These are phyloP conservation scores for Cebidichthys violaceus DNA, from an alignment of 2,113 vertebrate genomes.

Conservation along the genomic window DNA sequence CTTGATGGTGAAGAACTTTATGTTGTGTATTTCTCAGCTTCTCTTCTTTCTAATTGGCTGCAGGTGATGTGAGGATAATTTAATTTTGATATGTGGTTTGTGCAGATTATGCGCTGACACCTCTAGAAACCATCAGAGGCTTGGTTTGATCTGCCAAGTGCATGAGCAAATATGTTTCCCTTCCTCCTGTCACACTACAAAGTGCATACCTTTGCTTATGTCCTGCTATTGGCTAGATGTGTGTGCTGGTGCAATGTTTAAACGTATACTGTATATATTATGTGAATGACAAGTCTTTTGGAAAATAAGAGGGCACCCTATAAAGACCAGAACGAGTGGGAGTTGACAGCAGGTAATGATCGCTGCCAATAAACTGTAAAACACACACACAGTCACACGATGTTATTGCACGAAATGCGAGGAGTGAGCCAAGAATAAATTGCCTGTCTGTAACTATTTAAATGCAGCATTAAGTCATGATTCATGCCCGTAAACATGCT, in stretches of 20 bases:
- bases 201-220: not conserved
- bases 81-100: constrained; percentile 2
- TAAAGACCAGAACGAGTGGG: constrained; percentile 66
- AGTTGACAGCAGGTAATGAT: constrained; percentile 79
- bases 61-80: constrained; percentile 22
- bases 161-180: constrained; percentile 17
- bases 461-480: constrained; percentile 79
- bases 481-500: constrained; percentile 81
- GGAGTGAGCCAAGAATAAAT: constrained; percentile 81
- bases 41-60: not conserved
- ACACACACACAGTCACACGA: constrained; percentile 45
- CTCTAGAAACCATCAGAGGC: constrained; percentile 14
- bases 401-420: constrained; percentile 62
- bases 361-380: constrained; percentile 50
- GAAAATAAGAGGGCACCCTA: constrained; percentile 56
- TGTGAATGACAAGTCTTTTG: constrained; percentile 36
- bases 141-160: constrained; percentile 31
- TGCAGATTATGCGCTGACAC: constrained; percentile 25
- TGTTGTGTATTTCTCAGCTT: constrained; percentile 14
- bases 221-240: not conserved
- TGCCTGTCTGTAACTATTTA: constrained; percentile 85
- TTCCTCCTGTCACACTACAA: not conserved
- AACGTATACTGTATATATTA: constrained; percentile 10
- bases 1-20: constrained; percentile 20
- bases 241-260: constrained; percentile 4